Conservation (phyloP, 2,888 invertebrate genomes). For the Didymodactylos carnosus region DNA sequence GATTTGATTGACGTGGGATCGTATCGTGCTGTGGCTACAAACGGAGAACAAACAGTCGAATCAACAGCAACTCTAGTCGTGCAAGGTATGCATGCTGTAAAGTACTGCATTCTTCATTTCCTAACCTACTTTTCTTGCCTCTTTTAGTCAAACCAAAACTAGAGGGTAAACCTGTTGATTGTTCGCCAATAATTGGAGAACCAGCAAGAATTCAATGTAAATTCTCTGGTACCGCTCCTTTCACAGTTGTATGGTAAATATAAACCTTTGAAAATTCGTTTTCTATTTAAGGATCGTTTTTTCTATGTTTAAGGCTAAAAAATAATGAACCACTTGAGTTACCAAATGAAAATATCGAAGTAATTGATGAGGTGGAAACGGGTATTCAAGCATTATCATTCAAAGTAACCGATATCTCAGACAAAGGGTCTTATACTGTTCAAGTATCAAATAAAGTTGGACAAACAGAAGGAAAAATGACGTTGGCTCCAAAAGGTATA, state of each 20-base stretch:
- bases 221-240: not conserved
- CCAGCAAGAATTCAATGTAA: not conserved
- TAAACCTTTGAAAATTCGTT: too few species aligned
- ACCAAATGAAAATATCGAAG: not conserved
- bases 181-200: not conserved
- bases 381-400: not conserved
- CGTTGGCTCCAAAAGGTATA: not conserved
- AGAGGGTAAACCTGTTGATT: not conserved
- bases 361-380: not conserved
- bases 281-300: too few species aligned
- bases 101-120: too few species aligned
- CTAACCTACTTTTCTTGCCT: too few species aligned
- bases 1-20: not conserved
- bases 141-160: slow-evolving; percentile 2
- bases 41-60: not conserved
- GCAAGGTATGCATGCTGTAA: too few species aligned
- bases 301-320: too few species aligned
- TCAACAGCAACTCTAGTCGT: not conserved
- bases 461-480: slow-evolving; percentile 7
- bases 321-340: not conserved
- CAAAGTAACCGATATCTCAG: not conserved
- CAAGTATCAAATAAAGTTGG: slow-evolving; percentile 13
- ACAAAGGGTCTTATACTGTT: slow-evolving; percentile 13
- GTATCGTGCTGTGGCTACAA: not conserved
- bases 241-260: not conserved